Conservation (phyloP, 2,797 vertebrate species). For the Molossus molossus region DNA sequence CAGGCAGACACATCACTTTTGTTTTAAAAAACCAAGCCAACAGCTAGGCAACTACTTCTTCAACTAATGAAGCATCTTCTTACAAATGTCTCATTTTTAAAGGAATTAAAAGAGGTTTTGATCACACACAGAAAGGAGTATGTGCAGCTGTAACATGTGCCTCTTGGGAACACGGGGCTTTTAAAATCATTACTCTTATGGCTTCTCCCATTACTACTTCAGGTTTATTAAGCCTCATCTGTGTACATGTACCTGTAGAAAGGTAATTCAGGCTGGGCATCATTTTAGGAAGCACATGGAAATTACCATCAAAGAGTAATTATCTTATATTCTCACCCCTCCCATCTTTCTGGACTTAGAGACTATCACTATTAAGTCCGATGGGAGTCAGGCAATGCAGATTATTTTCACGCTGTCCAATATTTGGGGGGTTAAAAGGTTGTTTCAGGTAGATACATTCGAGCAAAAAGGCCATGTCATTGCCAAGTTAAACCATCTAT, state of each 20-base stretch:
- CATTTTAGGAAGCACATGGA: conserved; percentile 47
- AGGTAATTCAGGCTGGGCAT: conserved; percentile 43
- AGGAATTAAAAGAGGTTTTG: conserved; percentile 12
- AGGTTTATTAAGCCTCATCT: conserved; percentile 68
- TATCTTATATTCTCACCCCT: conserved; percentile 29
- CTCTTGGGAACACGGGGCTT: conserved; percentile 59
- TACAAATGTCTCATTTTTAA: conserved; percentile 53
- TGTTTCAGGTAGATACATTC: not conserved
- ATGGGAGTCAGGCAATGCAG: not conserved
- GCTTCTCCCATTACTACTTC: conserved; percentile 55
- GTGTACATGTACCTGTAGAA: conserved; percentile 44
- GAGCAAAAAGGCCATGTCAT: not conserved
- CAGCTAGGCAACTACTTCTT: conserved; percentile 33
- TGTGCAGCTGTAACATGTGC: conserved; percentile 21
- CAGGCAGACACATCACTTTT: not conserved
- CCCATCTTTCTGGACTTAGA: conserved; percentile 22
- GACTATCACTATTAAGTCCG: not conserved
- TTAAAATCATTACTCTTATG: conserved; percentile 54
- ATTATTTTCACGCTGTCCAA: not conserved
- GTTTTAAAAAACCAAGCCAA: conserved; percentile 58
- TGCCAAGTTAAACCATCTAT: not conserved
- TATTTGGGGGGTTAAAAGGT: not conserved
- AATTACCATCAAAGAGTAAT: conserved; percentile 50
- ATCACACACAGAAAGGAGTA: conserved; percentile 53
- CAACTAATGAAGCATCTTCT: conserved; percentile 33